These are phyloP conservation scores for Oedothorax gibbosus DNA, from an alignment of 1,140 invertebrate genomes.

Conservation along the genomic window DNA sequence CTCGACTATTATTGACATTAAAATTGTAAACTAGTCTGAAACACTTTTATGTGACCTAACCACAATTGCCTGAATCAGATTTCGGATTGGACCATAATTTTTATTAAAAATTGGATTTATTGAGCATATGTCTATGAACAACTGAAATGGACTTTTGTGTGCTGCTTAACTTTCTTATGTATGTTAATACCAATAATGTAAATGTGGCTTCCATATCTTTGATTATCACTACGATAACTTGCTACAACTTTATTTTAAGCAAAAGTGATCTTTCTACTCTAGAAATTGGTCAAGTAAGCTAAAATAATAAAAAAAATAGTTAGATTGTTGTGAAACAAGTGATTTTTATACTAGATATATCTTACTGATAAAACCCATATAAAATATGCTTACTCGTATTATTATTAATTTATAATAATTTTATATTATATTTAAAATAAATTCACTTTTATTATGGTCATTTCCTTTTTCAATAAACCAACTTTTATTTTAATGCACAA, in stretches of 20 bases:
- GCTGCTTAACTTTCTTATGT: constrained; percentile 28
- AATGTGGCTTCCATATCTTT: constrained; percentile 53
- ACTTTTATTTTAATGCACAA: too few relatives aligned
- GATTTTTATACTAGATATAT: constrained; percentile 49
- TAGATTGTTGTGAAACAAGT: constrained; percentile 12
- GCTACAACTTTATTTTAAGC: constrained; percentile 43
- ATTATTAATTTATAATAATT: constrained; percentile 29
- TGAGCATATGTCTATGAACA: constrained; percentile 15
- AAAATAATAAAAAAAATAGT: constrained; percentile 9
- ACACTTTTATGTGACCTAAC: constrained; percentile 9
- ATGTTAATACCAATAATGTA: constrained; percentile 32
- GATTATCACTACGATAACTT: constrained; percentile 25
- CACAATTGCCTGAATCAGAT: constrained; percentile 1
- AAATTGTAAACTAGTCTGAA: constrained; percentile 29
- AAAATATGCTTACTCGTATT: constrained; percentile 3
- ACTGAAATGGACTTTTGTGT: constrained; percentile 19
- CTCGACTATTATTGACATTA: constrained; percentile 23
- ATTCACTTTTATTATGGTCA: neutral
- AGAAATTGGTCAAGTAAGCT: constrained; percentile 21
- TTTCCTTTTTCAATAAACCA: neutral
- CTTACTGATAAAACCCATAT: constrained; percentile 1
- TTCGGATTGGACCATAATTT: constrained; percentile 28
- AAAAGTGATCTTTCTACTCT: constrained; percentile 40
- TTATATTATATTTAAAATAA: constrained; percentile 1
- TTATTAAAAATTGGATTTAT: constrained; percentile 4